phyloP scores from a whole-genome alignment of 2,797 vertebrate species.

The Coranthus polyacanthus region DNA sequence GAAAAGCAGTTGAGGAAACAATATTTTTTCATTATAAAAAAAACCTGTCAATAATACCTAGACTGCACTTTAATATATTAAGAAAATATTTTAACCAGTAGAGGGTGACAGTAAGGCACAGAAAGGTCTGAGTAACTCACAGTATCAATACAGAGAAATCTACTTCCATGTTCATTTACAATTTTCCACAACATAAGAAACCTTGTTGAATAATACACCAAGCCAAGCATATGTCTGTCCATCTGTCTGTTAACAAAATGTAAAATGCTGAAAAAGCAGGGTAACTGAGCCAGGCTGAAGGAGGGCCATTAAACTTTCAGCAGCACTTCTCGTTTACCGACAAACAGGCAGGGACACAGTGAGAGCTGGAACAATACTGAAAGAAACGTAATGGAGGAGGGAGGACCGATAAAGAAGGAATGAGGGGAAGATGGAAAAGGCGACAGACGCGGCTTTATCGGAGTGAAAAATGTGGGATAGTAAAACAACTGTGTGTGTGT shows the following conservation, averaged over 20 bases:
- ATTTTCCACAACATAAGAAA: background rate
- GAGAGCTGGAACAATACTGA: conserved; percentile 31
- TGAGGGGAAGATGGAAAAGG: conserved; percentile 18
- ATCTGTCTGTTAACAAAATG: background rate
- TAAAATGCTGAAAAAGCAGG: background rate
- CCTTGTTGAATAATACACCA: background rate
- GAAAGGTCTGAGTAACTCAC: background rate
- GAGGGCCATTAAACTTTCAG: conserved; percentile 64
- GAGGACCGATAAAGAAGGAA: conserved; percentile 29
- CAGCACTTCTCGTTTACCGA: conserved; percentile 45
- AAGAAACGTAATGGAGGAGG: conserved; percentile 22
- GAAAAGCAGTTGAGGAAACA: no score
- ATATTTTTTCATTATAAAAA: no score
- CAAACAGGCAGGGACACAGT: conserved; percentile 6
- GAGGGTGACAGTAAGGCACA: conserved; percentile 22
- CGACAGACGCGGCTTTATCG: conserved; percentile 4
- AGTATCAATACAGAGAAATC: conserved; percentile 10
- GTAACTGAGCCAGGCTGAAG: conserved; percentile 27
- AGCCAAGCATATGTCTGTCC: fast-evolving
- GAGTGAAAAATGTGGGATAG: conserved; percentile 10
- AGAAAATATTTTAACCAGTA: conserved; percentile 27
- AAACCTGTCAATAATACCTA: no score
- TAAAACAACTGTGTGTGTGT: background rate
- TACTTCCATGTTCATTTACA: background rate
- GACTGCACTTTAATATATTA: background rate